Base-by-base conservation (phyloP, 2,888 invertebrate genomes). In the Acrocera orbiculus region DNA sequence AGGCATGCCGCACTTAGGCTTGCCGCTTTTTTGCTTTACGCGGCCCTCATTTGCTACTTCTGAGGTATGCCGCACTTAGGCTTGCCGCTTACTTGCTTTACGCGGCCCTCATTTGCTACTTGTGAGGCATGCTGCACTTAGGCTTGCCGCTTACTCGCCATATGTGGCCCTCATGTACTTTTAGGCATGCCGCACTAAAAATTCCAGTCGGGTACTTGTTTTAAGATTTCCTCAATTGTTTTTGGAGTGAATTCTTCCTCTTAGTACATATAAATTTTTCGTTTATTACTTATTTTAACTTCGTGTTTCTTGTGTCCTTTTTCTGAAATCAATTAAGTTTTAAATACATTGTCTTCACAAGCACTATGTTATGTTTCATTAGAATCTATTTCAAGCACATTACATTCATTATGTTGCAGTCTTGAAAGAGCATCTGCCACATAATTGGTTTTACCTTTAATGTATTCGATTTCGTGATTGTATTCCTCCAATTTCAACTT, bases 401-500 rank as follows among this genome's bases (percentile, higher is more conserved):
- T 22, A 4, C 25, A 11, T 11, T 20, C 22, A n/a, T 33, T 26
- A 16, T 38, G 30, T n/a, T n/a, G n/a, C 4, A 24, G 16, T n/a
- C 42, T 34, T 26, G 40, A 42, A 13, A 42, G 25, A 16, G 31
- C 36, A 24, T 43, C 41, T 11, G 38, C 42, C 1, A 40, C 40
- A 5, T 35, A 19, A 29, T 45, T 44, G 2, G 26, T 9, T 29
- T 36, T 35, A n/a, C 44, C 36, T 24, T 39, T 45, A 13, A 44
- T 35, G 16, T 42, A 44, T 24, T 33, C 30, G 7, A 37, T 37
- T 20, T 43, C 37, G 15, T 43, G 44, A 11, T 46, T 37, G 16
- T 41, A 52, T 33, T 51, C 49, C 29, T 44, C 42, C 44, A 51
- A 37, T 38, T 48, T 22, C 53, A 36, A 4, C 56, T 49, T 39